Percentiles rank a stretch among this genome's conserved stretches.
Conservation (phyloP, 2,888 invertebrate species). For the Trachelus troglodyta region DNA sequence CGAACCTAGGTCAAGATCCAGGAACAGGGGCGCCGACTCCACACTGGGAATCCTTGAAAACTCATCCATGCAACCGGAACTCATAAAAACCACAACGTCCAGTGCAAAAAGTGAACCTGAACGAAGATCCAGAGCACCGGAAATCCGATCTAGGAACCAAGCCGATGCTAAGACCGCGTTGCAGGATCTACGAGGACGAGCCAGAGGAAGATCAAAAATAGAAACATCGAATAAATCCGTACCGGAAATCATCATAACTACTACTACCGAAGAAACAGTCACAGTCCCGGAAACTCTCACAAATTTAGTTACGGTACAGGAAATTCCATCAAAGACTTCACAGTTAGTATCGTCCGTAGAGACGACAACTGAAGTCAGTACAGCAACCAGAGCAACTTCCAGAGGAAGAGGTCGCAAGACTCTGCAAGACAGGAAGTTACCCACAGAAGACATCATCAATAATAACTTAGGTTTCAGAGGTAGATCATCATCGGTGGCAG, state of each 20-base stretch:
- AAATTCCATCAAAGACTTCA: background rate
- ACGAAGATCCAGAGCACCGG: conserved; percentile 1
- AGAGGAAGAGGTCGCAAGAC: background rate
- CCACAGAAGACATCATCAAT: conserved; percentile 57
- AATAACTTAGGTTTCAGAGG: conserved; percentile 58
- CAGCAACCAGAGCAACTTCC: conserved; percentile 8
- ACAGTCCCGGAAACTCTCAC: background rate
- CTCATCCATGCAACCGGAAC: conserved; percentile 8
- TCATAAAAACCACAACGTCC: background rate
- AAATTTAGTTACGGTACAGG: background rate
- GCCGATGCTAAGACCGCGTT: background rate
- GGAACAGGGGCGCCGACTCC: conserved; percentile 3
- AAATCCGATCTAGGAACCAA: conserved; percentile 10
- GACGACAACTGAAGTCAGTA: conserved; percentile 13
- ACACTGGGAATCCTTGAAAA: background rate
- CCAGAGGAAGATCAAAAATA: background rate
- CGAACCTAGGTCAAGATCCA: conserved; percentile 5
- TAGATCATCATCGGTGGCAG: conserved; percentile 41
- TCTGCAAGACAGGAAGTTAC: conserved; percentile 16
- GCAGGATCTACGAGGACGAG: conserved; percentile 7
- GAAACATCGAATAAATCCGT: background rate
- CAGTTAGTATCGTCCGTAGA: background rate
- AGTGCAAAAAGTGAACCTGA: conserved; percentile 1
- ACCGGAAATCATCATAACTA: conserved; percentile 6
- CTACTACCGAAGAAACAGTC: background rate